These are phyloP conservation scores for Pheosia tremula DNA, from an alignment of 2,888 invertebrate species.

Conservation along the genomic window DNA sequence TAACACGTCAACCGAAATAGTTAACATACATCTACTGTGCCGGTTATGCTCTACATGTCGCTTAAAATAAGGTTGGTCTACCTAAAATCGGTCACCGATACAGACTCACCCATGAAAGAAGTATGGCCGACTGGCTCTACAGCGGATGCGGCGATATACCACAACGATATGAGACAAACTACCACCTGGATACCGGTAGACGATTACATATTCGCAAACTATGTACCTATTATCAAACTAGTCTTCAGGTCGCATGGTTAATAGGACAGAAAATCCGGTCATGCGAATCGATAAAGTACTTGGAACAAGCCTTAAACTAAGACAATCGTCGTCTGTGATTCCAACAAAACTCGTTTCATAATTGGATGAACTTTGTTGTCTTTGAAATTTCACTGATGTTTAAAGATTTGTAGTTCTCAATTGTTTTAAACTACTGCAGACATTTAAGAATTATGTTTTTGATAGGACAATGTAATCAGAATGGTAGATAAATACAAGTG, in stretches of 20 bases:
- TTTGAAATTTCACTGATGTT: neutral
- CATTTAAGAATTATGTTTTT: no score
- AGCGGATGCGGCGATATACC: conserved; percentile 55
- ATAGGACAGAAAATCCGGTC: conserved; percentile 66
- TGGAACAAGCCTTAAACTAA: conserved; percentile 16
- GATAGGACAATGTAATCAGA: no score
- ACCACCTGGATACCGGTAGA: conserved; percentile 51
- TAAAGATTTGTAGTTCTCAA: neutral
- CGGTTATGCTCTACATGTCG: conserved; percentile 38
- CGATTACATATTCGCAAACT: conserved; percentile 49
- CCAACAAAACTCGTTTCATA: neutral
- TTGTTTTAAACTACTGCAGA: no score
- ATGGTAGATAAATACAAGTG: no score
- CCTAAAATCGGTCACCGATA: conserved; percentile 40
- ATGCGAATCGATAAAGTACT: conserved; percentile 44
- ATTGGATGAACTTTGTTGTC: neutral
- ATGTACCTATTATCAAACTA: conserved; percentile 34
- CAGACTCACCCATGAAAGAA: conserved; percentile 67
- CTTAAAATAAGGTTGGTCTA: conserved; percentile 38
- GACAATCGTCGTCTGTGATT: conserved; percentile 1
- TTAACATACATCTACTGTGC: conserved; percentile 12
- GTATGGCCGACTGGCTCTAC: conserved; percentile 52
- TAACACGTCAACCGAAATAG: conserved; percentile 14
- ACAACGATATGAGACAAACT: conserved; percentile 45
- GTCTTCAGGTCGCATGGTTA: conserved; percentile 61